Evolutionary conservation across 2,113 vertebrate species (phyloP), one percentile per base, ranked within the genome.

Genomic region (Otus sunia): DNA sequence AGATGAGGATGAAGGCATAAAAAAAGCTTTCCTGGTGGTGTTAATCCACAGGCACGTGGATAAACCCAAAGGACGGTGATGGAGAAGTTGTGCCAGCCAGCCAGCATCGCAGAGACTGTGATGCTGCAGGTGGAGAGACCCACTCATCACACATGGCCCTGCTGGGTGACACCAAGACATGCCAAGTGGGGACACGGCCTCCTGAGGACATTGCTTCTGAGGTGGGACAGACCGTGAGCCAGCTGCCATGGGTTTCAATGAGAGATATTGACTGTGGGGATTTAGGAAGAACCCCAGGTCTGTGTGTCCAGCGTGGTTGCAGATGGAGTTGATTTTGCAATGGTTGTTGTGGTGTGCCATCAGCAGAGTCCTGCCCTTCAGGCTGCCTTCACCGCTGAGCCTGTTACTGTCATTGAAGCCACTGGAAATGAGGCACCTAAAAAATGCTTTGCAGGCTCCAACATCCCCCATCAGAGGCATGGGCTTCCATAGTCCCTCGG

Each of bases 71-170:
- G 79, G 67, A 86, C 22, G 43, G 34, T 0, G 0, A 49, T 8
- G 23, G 79, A 49, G 63, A 49, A 32, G 67, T 27, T n/a, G 17
- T 68, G 75, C 17, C n/a, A 21, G 8, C 6, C 56, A 30, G 22
- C 15, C 50, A 21, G 27, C 45, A 5, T 4, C 30, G 66, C 49
- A 43, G 30, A 71, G 32, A 36, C 64, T 5, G 0, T 2, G 79
- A 3, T 4, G 6, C n/a, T 86, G 74, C 41, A n/a, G 9, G 29
- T 9, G 17, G 15, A 59, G 29, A 53, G 30, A 13, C 12, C 13
- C 34, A 1, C 9, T 58, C 6, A 3, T 12, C 0, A 0, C 56
- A 10, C 11, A 2, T 9, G 11, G 9, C 16, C 26, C 59, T 52
- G 1, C 63, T 27, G 43, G 71, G 78, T 79, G 71, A 68, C 68